Evolutionary conservation across 2,888 invertebrate species (phyloP), one percentile per base, ranked within the genome.

Genomic region (Incurvaria masculella): DNA sequence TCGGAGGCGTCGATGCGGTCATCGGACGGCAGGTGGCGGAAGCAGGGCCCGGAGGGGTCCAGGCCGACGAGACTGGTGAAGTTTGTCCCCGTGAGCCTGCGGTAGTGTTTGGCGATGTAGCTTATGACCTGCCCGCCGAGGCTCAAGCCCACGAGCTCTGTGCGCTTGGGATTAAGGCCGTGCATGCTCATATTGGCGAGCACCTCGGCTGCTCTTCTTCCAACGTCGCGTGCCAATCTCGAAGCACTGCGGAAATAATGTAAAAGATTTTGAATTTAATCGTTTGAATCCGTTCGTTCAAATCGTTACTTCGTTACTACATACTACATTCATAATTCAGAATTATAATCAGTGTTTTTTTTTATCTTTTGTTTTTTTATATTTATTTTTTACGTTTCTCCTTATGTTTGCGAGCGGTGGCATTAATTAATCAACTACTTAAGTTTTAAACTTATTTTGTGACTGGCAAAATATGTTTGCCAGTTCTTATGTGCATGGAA

Each of bases 31-130:
- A 65, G 56, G 49, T 67, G 62, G 10, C 73, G 61, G 53, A 72
- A 74, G 56, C 73, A 74, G 2, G 72, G 71, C 1, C 73, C 73
- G 2, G 69, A 51, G 1, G 73, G 71, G 6, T 74, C 73, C 2
- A 74, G 45, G 0, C 59, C 72, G 1, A 67, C 69, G 11, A 62
- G 21, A 46, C 67, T 61, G 0, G 66, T 62, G 17, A 72, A 53
- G 2, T 62, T 72, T 18, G 41, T 53, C 0, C 72, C 72, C 1
- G 71, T 68, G 17, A 66, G 19, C 0, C 52, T 33, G 45, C 53
- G 56, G 49, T 59, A 73, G 53, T 64, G 58, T 46, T 72, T 74
- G 4, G 65, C 73, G 27, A 69, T 62, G 49, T 64, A 72, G 50
- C 74, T 66, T 2, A 64, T 58, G 0, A 71, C 71, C 1, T 73